These are phyloP conservation scores for Oncorhynchus tshawytscha DNA, from an alignment of 2,113 vertebrate genomes.

Conservation along the genomic window DNA sequence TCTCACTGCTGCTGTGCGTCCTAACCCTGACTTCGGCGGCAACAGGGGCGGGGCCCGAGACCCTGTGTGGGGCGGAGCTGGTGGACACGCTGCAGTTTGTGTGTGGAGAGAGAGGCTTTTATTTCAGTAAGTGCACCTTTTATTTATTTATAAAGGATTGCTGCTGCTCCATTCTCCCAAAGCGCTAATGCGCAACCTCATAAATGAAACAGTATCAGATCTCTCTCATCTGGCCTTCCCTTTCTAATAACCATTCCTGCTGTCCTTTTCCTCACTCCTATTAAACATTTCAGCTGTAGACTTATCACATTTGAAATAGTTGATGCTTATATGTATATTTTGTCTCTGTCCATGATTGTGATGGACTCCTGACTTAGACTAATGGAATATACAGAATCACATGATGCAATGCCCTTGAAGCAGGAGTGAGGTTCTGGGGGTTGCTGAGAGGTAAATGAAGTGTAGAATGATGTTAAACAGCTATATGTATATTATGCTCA, in stretches of 20 bases:
- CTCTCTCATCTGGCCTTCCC: slow-evolving; percentile 59
- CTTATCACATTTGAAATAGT: slow-evolving; percentile 14
- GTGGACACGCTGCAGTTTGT: slow-evolving; percentile 99
- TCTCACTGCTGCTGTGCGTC: slow-evolving; percentile 95
- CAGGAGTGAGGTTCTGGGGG: slow-evolving; percentile 11
- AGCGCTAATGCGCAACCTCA: slow-evolving; percentile 66
- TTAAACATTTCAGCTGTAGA: slow-evolving; percentile 7
- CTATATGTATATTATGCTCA: slow-evolving; percentile 38
- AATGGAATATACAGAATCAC: slow-evolving; percentile 12
- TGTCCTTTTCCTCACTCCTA: slow-evolving; percentile 14
- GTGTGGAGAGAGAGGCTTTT: slow-evolving; percentile 98
- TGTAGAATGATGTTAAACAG: slow-evolving; percentile 44
- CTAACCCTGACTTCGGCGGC: slow-evolving; percentile 87
- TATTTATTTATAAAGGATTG: slow-evolving; percentile 68
- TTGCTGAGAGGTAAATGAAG: slow-evolving; percentile 31
- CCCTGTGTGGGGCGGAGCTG: slow-evolving; percentile 96
- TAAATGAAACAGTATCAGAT: slow-evolving; percentile 69
- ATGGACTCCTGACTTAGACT: neutral
- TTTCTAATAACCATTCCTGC: slow-evolving; percentile 45
- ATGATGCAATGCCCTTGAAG: slow-evolving; percentile 10
- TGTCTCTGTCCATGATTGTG: slow-evolving; percentile 7
- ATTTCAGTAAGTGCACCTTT: slow-evolving; percentile 96
- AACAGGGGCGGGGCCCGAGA: slow-evolving; percentile 85
- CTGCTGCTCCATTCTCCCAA: slow-evolving; percentile 49
- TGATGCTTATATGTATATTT: slow-evolving; percentile 2